Base-by-base conservation (phyloP, 2,888 invertebrate species). In the Limenitis camilla region DNA sequence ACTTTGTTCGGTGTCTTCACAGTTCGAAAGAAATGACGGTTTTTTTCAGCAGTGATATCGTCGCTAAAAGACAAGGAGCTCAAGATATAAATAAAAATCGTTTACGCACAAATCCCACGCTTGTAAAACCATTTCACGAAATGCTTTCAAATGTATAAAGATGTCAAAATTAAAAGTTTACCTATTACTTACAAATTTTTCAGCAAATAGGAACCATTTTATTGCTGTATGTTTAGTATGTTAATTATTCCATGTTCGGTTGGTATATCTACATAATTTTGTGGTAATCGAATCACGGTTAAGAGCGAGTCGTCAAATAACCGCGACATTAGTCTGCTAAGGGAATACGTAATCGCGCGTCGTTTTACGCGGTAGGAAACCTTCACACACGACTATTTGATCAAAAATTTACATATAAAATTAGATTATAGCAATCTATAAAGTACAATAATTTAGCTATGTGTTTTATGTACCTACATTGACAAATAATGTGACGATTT, bases 101-200 rank as follows among this genome's bases (percentile, higher is more conserved):
- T 79, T 76, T 69, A 77, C 80, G 87, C 86, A 86, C 84, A 87
- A 86, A 80, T 83, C 87, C 87, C 87, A 87, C 86, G 83, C 79
- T 81, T 76, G 78, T 83, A 87, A 87, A 87, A 87, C 87, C 87
- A 87, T 87, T 87, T 87, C 87, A 87, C 87, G 76, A 82, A 78
- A 84, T 83, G 86, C 86, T 87, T 87, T 87, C 86, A 81, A 78
- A 68, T 45, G n/a, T 45, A 29, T 36, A 11, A 45, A n/a, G n/a
- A n/a, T n/a, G n/a, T n/a, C n/a, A n/a, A 47, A 39, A 19, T 35
- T 29, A 27, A 9, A 44, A 44, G 10, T 45, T 11, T 11, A 36
- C 33, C 5, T 9, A 44, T 33, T 51, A 11, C 28, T 49, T 46
- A 40, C 8, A 19, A 36, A 35, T 44, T 38, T 33, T 32, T 29